phyloP scores from a whole-genome alignment of 2,797 vertebrate species.

The Poecilia wingei region DNA sequence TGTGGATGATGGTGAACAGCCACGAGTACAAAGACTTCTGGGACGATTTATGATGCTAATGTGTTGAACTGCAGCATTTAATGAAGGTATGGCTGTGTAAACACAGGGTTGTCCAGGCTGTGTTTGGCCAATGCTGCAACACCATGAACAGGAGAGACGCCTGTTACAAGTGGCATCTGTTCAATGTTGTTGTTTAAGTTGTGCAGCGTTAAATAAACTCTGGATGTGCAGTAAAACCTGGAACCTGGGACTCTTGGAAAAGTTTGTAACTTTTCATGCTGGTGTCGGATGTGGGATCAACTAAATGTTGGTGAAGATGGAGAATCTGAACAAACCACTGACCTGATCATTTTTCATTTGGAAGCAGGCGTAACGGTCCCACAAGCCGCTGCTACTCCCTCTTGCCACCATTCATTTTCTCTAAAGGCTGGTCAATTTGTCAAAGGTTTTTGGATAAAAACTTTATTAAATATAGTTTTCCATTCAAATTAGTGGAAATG shows the following conservation, averaged over 20 bases:
- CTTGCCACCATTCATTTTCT: neutral
- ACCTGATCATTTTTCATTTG: neutral
- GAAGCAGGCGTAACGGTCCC: neutral
- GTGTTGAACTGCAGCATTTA: neutral
- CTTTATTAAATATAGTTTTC: neutral
- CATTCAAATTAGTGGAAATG: neutral
- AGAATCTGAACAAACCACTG: neutral
- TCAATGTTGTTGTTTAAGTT: no score
- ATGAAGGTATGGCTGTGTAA: neutral
- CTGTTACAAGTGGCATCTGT: no score
- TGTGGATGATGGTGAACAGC: neutral
- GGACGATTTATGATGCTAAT: neutral
- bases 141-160: no score
- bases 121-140: neutral
- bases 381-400: neutral
- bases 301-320: neutral
- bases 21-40: neutral
- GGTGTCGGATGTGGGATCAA: neutral
- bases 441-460: neutral
- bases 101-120: neutral
- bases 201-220: no score
- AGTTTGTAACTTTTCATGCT: neutral
- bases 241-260: neutral
- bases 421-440: neutral
- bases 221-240: neutral